phyloP scores from a whole-genome alignment of 2,113 vertebrate species.

The Aegithalos caudatus region DNA sequence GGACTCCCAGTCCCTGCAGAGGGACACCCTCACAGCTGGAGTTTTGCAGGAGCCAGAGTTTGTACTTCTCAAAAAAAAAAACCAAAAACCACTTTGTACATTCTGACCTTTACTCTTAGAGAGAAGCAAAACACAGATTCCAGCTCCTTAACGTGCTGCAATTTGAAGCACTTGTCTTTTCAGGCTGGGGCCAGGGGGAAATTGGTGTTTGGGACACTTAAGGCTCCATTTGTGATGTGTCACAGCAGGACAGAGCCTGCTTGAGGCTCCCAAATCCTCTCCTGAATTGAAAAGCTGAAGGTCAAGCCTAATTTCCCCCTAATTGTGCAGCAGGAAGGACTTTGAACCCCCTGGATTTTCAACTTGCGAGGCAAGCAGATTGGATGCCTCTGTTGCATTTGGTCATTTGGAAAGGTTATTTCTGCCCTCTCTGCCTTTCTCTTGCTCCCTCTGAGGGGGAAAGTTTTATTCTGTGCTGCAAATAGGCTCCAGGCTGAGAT shows the following conservation, averaged over 20 bases:
- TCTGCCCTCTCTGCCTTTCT: neutral
- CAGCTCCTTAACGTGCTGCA: neutral
- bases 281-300: neutral
- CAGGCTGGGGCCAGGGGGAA: neutral
- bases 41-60: neutral
- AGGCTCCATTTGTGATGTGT: neutral
- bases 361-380: neutral
- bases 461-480: neutral
- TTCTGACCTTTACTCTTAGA: neutral
- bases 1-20: neutral
- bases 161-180: neutral
- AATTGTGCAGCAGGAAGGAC: neutral
- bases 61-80: neutral
- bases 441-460: neutral
- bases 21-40: neutral
- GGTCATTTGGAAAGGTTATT: neutral
- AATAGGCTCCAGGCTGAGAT: neutral
- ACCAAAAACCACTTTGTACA: accelerated
- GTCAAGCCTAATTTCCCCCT: neutral
- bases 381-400: neutral
- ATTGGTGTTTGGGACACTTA: neutral
- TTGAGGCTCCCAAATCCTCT: neutral
- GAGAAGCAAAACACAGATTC: neutral
- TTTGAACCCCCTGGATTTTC: neutral
- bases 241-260: neutral